phyloP scores from a whole-genome alignment of 2,113 vertebrate species.

The Chunga burmeisteri region DNA sequence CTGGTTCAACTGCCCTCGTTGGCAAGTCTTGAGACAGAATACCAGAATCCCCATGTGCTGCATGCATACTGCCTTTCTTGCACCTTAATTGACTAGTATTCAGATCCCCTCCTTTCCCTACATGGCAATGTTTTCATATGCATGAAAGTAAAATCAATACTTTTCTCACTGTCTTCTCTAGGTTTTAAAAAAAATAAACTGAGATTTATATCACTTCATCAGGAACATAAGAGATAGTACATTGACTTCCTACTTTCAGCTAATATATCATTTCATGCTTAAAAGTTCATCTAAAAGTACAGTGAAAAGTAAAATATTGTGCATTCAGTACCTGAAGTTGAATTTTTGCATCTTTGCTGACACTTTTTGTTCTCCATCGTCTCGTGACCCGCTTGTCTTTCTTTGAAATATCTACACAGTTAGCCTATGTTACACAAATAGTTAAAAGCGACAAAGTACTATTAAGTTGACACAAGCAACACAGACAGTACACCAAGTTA shows the following conservation, averaged over 20 bases:
- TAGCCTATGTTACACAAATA: conserved; percentile 89
- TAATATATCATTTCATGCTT: background rate
- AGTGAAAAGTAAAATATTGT: conserved; percentile 20
- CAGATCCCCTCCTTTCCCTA: conserved; percentile 1
- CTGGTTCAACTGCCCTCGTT: background rate
- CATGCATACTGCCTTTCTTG: background rate
- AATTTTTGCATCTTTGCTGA: conserved; percentile 99
- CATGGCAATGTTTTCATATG: conserved; percentile 14
- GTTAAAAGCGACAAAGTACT: conserved; percentile 80
- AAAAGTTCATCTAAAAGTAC: background rate
- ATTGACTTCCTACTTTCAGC: background rate
- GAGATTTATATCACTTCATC: background rate
- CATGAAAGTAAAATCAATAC: background rate
- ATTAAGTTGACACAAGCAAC: conserved; percentile 78
- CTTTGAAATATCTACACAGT: conserved; percentile 99
- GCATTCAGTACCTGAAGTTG: conserved; percentile 92
- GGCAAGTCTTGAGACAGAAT: background rate
- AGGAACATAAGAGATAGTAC: background rate
- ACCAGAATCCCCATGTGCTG: background rate
- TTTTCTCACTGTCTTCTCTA: background rate
- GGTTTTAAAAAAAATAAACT: background rate
- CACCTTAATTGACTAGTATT: background rate
- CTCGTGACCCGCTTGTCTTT: conserved; percentile 98
- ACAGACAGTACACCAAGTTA: conserved; percentile 68
- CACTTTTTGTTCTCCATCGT: conserved; percentile 99